These are phyloP conservation scores for Lethenteron camtschaticum DNA, from an alignment of 2,113 vertebrate genomes.

Conservation along the genomic window DNA sequence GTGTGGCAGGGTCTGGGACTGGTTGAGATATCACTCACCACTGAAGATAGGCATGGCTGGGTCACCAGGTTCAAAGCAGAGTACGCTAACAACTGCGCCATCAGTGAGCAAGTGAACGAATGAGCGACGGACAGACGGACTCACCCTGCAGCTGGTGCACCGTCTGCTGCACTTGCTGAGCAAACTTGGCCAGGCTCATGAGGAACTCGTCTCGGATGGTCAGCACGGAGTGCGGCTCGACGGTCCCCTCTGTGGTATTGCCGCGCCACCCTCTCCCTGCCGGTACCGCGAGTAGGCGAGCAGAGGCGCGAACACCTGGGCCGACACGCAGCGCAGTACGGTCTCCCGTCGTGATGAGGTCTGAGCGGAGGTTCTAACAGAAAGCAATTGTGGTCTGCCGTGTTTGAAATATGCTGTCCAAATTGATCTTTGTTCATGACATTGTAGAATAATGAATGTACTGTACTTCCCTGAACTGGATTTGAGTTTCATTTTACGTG, in stretches of 20 bases:
- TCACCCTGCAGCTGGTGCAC: slow-evolving; percentile 35
- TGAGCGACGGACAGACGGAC: not conserved
- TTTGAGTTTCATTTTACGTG: no score
- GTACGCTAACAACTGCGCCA: not conserved
- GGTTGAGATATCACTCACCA: not conserved
- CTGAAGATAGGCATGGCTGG: not conserved
- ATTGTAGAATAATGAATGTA: no score
- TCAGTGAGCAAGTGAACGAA: not conserved
- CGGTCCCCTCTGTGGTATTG: not conserved
- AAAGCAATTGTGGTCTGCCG: not conserved
- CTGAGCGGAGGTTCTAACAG: slow-evolving; percentile 1
- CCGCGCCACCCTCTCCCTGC: not conserved
- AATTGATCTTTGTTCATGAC: not conserved
- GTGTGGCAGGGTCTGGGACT: not conserved
- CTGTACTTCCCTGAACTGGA: no score
- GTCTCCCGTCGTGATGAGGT: not conserved
- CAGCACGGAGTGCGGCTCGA: slow-evolving; percentile 15
- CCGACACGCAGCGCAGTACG: not conserved
- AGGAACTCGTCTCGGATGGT: slow-evolving; percentile 29
- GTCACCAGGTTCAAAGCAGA: not conserved
- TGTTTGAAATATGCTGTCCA: not conserved
- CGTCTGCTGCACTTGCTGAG: slow-evolving; percentile 22
- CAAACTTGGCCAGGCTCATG: slow-evolving; percentile 32
- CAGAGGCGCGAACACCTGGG: not conserved
- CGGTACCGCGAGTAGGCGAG: not conserved